These are phyloP conservation scores for Channa argus DNA, from an alignment of 2,113 vertebrate genomes.

Conservation along the genomic window DNA sequence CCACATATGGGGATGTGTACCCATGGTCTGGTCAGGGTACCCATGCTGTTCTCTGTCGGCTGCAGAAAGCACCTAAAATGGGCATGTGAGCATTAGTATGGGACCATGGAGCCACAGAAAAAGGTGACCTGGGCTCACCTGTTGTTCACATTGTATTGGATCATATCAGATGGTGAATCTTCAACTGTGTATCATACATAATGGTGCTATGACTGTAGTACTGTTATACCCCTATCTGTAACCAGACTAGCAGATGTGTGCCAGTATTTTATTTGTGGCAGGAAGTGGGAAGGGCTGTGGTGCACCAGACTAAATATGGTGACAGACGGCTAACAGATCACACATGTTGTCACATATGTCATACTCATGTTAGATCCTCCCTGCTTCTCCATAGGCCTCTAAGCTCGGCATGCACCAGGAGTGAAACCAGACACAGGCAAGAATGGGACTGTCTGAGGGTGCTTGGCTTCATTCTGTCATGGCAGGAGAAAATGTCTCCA, in stretches of 20 bases:
- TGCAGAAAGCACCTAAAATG: too few species aligned
- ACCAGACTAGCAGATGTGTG: constrained; percentile 23
- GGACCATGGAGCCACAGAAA: too few species aligned
- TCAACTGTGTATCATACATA: neutral
- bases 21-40: too few species aligned
- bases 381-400: constrained; percentile 46
- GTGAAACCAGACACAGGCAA: constrained; percentile 46
- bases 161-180: too few species aligned
- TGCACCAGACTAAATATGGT: constrained; percentile 41
- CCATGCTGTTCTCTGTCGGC: too few species aligned
- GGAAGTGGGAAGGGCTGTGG: constrained; percentile 5
- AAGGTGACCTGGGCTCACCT: too few species aligned
- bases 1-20: too few species aligned
- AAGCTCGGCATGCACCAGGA: constrained; percentile 51
- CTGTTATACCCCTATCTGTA: neutral
- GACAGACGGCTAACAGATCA: constrained; percentile 65
- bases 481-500: constrained; percentile 39
- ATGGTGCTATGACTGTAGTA: neutral
- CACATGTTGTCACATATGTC: constrained; percentile 75
- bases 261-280: constrained; percentile 3
- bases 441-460: constrained; percentile 29
- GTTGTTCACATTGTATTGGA: too few species aligned
- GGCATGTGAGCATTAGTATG: too few species aligned
- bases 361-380: constrained; percentile 40
- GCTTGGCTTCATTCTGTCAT: constrained; percentile 40